Evolutionary conservation across 1,140 invertebrate genomes (phyloP), one percentile per base, ranked within the genome.

Genomic region (Zelostemma sp.): DNA sequence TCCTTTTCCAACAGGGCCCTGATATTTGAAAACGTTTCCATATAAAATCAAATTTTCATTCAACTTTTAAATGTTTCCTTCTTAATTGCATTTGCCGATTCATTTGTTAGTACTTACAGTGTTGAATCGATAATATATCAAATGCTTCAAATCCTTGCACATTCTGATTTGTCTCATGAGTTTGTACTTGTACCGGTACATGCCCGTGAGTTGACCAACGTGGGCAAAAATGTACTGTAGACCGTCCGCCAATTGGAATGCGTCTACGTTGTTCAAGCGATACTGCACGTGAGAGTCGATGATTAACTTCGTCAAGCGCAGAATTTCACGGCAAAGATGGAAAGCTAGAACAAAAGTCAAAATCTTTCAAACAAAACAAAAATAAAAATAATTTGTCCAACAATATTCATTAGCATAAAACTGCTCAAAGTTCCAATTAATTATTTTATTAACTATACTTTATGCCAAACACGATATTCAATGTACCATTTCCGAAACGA

Each of bases 171-270:
- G 98, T 79, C 97, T 91, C 98, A 99, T 99, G 11, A 99, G 87
- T 83, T 99, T 99, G 86, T 99, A 99, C 79, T 99, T 99, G 88
- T 99, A 99, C 41, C 98, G 89, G 86, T 99, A 99, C 98, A 99
- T 99, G 82, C 98, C 98, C 2, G 98, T 99, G 11, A 99, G 86
- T 84, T 99, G 98, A 6, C 98, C 98, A 18, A 99, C 98, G 80
- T 99, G 98, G 14, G 98, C 96, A 86, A 99, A 99, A 40, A 99
- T 97, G 79, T 99, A 99, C 83, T 99, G 98, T n/a, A 99, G 84
- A 17, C 98, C 98, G 87, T 99, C 98, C 11, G 98, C 92, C 38
- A 99, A 85, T 88, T 99, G 95, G 85, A 99, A 99, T 6, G 98
- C 98, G 86, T 99, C 98, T 8, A 99, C 97, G 79, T 99, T 99